Percentiles rank a stretch among this genome's conserved stretches.
Evolutionary conservation across 2,113 vertebrate genomes (phyloP).

Genomic region (Tursiops truncatus): DNA sequence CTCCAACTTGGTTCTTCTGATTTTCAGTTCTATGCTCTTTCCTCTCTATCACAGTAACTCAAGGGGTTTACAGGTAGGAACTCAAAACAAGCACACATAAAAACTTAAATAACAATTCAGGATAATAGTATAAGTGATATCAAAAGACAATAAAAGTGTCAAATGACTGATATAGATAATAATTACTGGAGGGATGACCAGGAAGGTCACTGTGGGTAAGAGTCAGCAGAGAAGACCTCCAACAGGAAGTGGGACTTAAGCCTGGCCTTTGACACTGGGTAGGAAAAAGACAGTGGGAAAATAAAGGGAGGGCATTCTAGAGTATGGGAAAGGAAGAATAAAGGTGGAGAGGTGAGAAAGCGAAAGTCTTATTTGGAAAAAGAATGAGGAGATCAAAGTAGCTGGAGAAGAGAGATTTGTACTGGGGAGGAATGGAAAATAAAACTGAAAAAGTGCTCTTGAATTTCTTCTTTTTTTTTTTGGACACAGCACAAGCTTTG

Average conservation of each 20-base stretch:
- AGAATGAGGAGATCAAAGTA: neutral
- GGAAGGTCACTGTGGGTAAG: neutral
- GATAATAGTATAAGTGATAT: neutral
- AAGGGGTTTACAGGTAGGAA: constrained; percentile 4
- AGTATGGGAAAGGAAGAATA: neutral
- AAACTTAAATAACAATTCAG: constrained; percentile 32
- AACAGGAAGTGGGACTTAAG: constrained; percentile 23
- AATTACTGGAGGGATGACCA: neutral
- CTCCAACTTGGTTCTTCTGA: neutral
- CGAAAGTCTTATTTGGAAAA: neutral
- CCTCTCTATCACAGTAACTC: constrained; percentile 27
- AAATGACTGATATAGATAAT: neutral
- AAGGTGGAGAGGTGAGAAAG: constrained; percentile 25
- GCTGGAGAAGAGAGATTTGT: neutral
- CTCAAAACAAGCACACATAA: constrained; percentile 11
- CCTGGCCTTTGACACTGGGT: neutral
- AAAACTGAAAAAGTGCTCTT: constrained; percentile 11
- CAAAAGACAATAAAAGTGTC: constrained; percentile 39
- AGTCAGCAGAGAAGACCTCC: neutral
- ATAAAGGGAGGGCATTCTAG: neutral
- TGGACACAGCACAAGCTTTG: neutral
- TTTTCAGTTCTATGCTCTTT: constrained; percentile 32
- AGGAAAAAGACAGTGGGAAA: neutral
- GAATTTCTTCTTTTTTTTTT: neutral
- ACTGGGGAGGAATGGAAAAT: neutral